A percentile compares a stretch with the other conserved stretches of the same genome.
Evolutionary conservation across 2,888 invertebrate genomes (phyloP).

Genomic region (Andrena bicolor): DNA sequence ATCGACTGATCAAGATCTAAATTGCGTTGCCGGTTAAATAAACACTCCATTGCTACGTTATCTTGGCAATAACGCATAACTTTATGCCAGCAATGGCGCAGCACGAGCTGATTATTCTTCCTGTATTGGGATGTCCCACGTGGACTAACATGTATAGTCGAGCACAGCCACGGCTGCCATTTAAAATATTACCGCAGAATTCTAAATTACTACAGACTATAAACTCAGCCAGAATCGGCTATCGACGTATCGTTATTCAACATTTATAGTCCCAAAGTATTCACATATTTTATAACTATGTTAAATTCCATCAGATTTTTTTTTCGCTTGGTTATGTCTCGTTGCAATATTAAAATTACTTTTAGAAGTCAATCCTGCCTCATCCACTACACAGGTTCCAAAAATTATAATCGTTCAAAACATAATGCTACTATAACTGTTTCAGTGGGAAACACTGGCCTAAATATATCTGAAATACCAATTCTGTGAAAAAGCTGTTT

Average conservation of each 20-base stretch:
- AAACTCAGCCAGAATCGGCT: conserved; percentile 31
- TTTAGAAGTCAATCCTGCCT: too few species aligned
- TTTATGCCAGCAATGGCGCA: conserved; percentile 13
- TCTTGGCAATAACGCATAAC: conserved; percentile 50
- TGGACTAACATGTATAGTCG: conserved; percentile 15
- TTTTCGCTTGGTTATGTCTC: too few species aligned
- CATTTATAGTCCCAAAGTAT: too few species aligned
- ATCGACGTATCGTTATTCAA: conserved; percentile 37
- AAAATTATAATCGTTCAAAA: too few species aligned
- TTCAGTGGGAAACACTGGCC: too few species aligned
- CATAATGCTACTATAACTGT: too few species aligned
- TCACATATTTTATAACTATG: too few species aligned
- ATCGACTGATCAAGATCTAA: conserved; percentile 44
- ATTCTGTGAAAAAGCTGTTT: too few species aligned
- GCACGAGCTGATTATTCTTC: conserved; percentile 49
- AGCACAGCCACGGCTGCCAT: conserved; percentile 25
- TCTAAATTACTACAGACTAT: conserved; percentile 36
- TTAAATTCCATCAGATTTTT: too few species aligned
- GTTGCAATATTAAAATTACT: too few species aligned
- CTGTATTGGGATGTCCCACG: conserved; percentile 53
- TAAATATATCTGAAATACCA: too few species aligned
- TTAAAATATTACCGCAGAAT: conserved; percentile 50
- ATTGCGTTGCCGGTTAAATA: conserved; percentile 41
- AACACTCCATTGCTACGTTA: conserved; percentile 49
- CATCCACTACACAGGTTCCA: too few species aligned